These are phyloP conservation scores for Rhynchophorus ferrugineus DNA, from an alignment of 1,140 invertebrate genomes.

Conservation along the genomic window DNA sequence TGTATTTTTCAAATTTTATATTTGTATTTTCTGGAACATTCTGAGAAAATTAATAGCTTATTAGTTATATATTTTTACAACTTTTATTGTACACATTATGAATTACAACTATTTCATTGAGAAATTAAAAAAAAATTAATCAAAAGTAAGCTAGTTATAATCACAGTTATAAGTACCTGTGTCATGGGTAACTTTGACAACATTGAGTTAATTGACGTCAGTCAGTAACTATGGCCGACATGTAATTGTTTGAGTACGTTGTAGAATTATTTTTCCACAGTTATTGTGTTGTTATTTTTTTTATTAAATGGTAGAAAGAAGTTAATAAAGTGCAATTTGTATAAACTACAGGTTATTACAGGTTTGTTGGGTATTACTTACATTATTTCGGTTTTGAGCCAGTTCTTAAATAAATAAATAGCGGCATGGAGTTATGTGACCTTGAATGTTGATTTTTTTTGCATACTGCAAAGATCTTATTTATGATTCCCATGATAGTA, in stretches of 20 bases:
- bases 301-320: background rate
- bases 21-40: too few relatives aligned
- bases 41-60: too few relatives aligned
- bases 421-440: background rate
- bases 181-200: too few relatives aligned
- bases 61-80: too few relatives aligned
- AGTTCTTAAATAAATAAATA: background rate
- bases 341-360: background rate
- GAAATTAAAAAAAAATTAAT: too few relatives aligned
- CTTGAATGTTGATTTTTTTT: background rate
- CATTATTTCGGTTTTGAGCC: background rate
- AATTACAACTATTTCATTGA: too few relatives aligned
- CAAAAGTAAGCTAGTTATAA: too few relatives aligned
- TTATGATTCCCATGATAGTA: too few relatives aligned
- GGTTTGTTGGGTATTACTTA: background rate
- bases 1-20: too few relatives aligned
- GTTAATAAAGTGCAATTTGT: background rate
- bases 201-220: background rate
- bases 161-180: too few relatives aligned
- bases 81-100: too few relatives aligned
- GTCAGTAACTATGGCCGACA: background rate
- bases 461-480: too few relatives aligned
- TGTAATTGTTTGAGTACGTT: background rate
- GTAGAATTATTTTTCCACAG: background rate
- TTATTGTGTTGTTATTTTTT: background rate